phyloP scores from a whole-genome alignment of 2,113 vertebrate species.

The Muntiacus reevesi region DNA sequence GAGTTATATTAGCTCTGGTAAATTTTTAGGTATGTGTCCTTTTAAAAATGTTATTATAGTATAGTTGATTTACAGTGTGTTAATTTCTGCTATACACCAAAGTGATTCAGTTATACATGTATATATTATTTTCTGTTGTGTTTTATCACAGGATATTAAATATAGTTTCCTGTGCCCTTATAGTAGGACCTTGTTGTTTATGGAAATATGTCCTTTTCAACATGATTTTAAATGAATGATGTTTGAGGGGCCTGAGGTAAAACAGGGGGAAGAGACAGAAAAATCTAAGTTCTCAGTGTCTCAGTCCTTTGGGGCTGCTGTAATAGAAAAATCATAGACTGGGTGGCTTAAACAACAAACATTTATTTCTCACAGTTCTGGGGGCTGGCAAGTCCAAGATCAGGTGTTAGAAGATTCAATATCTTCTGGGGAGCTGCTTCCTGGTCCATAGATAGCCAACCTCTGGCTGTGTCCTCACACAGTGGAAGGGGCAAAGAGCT shows the following conservation, averaged over 20 bases:
- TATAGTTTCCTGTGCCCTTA: not conserved
- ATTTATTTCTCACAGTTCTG: not conserved
- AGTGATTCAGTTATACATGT: not conserved
- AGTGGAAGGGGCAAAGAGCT: not conserved
- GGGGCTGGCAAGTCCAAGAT: not conserved
- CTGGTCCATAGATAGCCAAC: not conserved
- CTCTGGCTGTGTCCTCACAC: not conserved
- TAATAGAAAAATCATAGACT: not conserved
- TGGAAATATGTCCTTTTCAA: not conserved
- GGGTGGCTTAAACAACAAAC: not conserved
- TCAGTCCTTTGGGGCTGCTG: not conserved
- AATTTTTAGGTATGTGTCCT: not conserved
- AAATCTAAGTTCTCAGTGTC: not conserved
- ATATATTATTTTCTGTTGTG: not conserved
- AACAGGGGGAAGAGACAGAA: not conserved
- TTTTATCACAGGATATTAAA: not conserved
- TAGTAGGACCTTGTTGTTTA: not conserved
- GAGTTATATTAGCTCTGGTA: not conserved
- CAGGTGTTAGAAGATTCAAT: not conserved
- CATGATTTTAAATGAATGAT: conserved; percentile 5
- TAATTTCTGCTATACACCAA: not conserved
- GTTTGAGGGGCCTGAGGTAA: not conserved
- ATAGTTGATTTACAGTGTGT: not conserved
- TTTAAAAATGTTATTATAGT: not conserved
- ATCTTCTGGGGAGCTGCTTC: not conserved